Evolutionary conservation across 2,888 invertebrate species (phyloP), one percentile per base, ranked within the genome.

Genomic region (Caenorhabditis parvicauda): DNA sequence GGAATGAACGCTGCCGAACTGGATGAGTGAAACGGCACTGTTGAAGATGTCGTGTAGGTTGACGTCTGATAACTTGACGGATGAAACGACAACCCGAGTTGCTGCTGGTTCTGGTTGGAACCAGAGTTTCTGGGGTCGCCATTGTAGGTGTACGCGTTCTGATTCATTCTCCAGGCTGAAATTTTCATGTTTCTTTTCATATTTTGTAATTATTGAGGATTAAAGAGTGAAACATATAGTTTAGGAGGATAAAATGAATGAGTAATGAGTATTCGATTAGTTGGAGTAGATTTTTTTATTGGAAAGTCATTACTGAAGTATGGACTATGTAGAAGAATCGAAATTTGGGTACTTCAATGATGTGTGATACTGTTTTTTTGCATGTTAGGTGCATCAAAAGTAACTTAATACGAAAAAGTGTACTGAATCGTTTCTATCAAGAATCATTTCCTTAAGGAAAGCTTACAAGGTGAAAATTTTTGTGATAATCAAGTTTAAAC

Each of bases 51-150:
- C 3, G 67, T 62, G 51, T 69, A 69, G 1, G 64, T 59, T 12
- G 62, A 46, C 27, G 64, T 55, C 39, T 58, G 67, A 51, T 71
- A 69, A 25, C 64, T 55, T 22, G 68, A 54, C 35, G 64, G 71
- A 49, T 65, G 65, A 42, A 67, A 65, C 25, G 62, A 49, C 7
- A 69, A 38, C n/a, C 56, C 55, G n/a, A 64, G 59, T 3, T 64
- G 38, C 27, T 61, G 61, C 19, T 64, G 62, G 39, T 59, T 59
- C 52, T 71, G 71, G 41, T 58, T 59, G 6, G 52, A 50, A 4
- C 50, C 46, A 12, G 51, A 44, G 2, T n/a, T n/a, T n/a, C 71
- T 59, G 37, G 68, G 71, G 46, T 68, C 68, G 39, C 63, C 49
- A 39, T 21, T 57, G 42, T 69, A 71, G 21, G 64, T 52, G 43